These are phyloP conservation scores for Taenioides sp. DNA, from an alignment of 2,797 vertebrate genomes.

Conservation along the genomic window DNA sequence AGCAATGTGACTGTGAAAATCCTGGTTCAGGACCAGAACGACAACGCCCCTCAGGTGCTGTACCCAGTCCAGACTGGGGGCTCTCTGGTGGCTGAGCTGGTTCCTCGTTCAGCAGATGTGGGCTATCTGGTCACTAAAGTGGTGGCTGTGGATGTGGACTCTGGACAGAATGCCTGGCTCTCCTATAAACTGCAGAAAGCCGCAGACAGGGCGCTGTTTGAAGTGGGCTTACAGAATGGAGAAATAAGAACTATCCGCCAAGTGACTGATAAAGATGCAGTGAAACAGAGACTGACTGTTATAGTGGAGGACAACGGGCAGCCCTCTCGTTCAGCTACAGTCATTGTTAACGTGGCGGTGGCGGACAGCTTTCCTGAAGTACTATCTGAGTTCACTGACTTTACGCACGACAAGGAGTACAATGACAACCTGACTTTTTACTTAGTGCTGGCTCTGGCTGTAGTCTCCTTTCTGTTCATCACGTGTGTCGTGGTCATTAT, in stretches of 20 bases:
- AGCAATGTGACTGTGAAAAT: slow-evolving; percentile 57
- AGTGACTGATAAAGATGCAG: slow-evolving; percentile 77
- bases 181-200: slow-evolving; percentile 80
- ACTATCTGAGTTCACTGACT: slow-evolving; percentile 75
- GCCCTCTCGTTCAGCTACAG: slow-evolving; percentile 73
- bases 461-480: slow-evolving; percentile 74
- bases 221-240: slow-evolving; percentile 80
- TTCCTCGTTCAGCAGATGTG: slow-evolving; percentile 79
- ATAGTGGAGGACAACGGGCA: slow-evolving; percentile 78
- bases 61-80: slow-evolving; percentile 65
- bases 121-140: slow-evolving; percentile 86
- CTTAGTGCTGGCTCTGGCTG: slow-evolving; percentile 70
- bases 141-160: slow-evolving; percentile 82
- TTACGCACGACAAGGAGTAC: slow-evolving; percentile 70
- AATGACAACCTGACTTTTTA: slow-evolving; percentile 71
- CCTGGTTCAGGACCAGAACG: slow-evolving; percentile 65
- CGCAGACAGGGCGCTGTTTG: slow-evolving; percentile 80
- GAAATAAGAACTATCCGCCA: slow-evolving; percentile 79
- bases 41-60: slow-evolving; percentile 61
- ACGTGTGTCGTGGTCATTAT: slow-evolving; percentile 70
- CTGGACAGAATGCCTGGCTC: slow-evolving; percentile 81
- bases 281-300: slow-evolving; percentile 78
- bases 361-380: slow-evolving; percentile 81
- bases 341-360: slow-evolving; percentile 78
- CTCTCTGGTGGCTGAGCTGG: slow-evolving; percentile 73